phyloP scores from a whole-genome alignment of 2,888 invertebrate genomes.

The Harpalus rufipes region DNA sequence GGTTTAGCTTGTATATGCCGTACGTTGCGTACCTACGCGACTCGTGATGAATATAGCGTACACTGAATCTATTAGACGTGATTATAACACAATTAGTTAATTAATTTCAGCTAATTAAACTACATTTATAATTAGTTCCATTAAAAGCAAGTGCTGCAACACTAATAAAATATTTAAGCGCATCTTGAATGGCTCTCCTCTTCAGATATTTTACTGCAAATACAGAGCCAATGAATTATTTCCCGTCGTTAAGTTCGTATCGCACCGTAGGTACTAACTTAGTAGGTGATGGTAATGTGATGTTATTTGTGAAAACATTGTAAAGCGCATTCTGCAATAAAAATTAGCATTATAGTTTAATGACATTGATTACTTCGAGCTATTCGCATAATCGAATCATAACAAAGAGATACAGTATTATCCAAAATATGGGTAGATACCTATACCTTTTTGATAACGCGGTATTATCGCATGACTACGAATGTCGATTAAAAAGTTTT shows the following conservation, averaged over 20 bases:
- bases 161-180: conserved; percentile 43
- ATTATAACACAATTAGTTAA: conserved; percentile 48
- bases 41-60: not conserved
- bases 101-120: conserved; percentile 47
- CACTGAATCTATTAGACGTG: conserved; percentile 12
- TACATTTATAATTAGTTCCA: conserved; percentile 48
- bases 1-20: conserved; percentile 10
- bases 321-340: not conserved
- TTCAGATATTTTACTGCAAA: conserved; percentile 24
- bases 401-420: too few relatives aligned
- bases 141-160: conserved; percentile 33
- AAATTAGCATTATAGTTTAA: not conserved
- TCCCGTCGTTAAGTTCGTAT: conserved; percentile 29
- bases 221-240: conserved; percentile 20
- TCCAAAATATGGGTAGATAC: too few relatives aligned
- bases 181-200: conserved; percentile 33
- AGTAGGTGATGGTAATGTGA: not conserved
- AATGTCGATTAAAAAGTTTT: too few relatives aligned
- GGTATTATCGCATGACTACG: too few relatives aligned
- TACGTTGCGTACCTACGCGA: not conserved
- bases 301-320: conserved; percentile 15
- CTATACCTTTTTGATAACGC: too few relatives aligned
- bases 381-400: too few relatives aligned
- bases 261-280: not conserved
- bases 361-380: not conserved